These are phyloP conservation scores for Stegostoma tigrinum DNA, from an alignment of 2,113 vertebrate genomes.

Conservation along the genomic window DNA sequence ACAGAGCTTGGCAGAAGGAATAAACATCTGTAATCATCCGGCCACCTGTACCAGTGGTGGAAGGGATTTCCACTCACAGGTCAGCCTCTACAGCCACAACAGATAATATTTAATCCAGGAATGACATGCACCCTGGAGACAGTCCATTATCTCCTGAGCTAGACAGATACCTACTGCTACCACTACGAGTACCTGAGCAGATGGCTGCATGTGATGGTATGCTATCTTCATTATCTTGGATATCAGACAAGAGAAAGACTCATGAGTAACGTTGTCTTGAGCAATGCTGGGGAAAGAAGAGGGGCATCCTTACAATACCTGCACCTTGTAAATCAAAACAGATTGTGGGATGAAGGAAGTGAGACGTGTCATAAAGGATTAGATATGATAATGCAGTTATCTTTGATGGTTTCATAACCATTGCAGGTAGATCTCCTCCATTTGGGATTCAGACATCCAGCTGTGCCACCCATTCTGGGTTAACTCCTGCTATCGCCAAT, in stretches of 20 bases:
- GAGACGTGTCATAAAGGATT: not conserved
- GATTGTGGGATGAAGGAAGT: not conserved
- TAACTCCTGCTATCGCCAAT: not conserved
- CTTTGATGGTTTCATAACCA: not conserved
- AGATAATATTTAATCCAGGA: not conserved
- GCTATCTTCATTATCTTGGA: not conserved
- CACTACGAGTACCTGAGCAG: not conserved
- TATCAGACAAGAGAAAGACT: not conserved
- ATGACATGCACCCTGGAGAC: not conserved
- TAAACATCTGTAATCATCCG: no score
- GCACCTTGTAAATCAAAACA: not conserved
- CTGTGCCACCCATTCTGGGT: not conserved
- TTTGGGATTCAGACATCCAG: not conserved
- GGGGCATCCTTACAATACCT: not conserved
- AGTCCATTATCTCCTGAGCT: not conserved
- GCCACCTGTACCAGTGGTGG: no score
- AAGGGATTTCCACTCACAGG: no score
- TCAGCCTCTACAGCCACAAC: no score
- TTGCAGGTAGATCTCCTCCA: not conserved
- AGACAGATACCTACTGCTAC: not conserved
- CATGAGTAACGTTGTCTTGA: not conserved
- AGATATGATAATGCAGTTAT: not conserved
- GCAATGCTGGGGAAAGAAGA: not conserved
- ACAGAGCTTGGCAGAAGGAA: no score
- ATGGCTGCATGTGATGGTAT: not conserved